Evolutionary conservation across 2,888 invertebrate genomes (phyloP).

Genomic region (Timema podura): DNA sequence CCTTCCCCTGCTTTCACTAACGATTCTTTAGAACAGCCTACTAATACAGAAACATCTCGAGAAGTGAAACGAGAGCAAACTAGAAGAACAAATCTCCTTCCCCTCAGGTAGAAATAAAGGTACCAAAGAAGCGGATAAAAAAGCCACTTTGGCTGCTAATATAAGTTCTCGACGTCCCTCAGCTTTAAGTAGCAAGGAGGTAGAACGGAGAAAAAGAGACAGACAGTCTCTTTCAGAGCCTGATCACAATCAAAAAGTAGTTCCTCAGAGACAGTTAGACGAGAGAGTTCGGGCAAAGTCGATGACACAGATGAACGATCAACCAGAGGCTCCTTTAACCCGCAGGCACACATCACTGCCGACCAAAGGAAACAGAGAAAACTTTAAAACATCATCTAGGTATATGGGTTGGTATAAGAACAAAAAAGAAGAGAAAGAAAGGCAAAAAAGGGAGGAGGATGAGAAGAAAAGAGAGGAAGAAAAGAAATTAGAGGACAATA

Average conservation of each 20-base stretch:
- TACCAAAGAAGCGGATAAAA: too few species aligned
- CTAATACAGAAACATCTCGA: too few species aligned
- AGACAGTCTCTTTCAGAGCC: conserved; percentile 18
- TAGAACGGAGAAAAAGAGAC: too few species aligned
- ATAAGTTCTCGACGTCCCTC: too few species aligned
- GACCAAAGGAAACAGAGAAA: conserved; percentile 36
- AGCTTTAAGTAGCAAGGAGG: too few species aligned
- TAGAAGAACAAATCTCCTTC: too few species aligned
- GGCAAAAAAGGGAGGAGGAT: conserved; percentile 48
- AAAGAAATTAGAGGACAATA: conserved; percentile 22
- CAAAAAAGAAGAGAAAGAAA: conserved; percentile 50
- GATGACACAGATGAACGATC: not conserved
- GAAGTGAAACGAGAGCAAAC: too few species aligned
- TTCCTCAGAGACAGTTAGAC: not conserved
- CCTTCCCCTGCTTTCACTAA: too few species aligned
- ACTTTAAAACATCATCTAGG: conserved; percentile 43
- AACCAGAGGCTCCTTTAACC: conserved; percentile 34
- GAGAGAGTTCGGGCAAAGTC: conserved; percentile 19
- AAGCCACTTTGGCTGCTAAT: too few species aligned
- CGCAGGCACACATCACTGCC: conserved; percentile 31
- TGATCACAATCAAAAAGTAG: not conserved
- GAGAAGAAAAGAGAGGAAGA: conserved; percentile 29
- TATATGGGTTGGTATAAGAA: conserved; percentile 78
- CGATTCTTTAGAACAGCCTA: too few species aligned
- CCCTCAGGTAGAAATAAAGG: too few species aligned